Evolutionary conservation across 2,797 vertebrate genomes (phyloP), one percentile per base, ranked within the genome.

Genomic region (Amblyopsis hoosieri): DNA sequence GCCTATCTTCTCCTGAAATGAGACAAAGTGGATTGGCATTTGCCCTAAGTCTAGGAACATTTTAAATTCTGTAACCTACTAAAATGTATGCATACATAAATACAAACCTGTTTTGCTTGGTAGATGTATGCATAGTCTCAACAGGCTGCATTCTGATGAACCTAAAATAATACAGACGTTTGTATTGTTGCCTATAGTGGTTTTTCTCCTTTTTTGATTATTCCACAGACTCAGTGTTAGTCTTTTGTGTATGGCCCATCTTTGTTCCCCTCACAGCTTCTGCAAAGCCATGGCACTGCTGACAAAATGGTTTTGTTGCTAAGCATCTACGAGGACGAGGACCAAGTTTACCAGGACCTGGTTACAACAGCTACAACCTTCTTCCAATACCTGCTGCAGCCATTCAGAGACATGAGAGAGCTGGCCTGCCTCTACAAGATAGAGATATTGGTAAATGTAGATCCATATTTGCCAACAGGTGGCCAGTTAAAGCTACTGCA

Each of bases 341-440:
- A 99, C 0, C 88, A 94, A 74, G 87, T 85, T 1, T 99, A 96
- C 87, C 90, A 92, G 74, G 95, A 96, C 54, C 83, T 99, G 69
- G 94, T 96, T 75, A 93, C 94, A 15, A 81, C 88, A 60, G 95
- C 96, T 67, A 98, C 95, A 3, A 85, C 83, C 42, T 97, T 95
- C 89, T 98, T 96, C 86, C 97, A 99, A 86, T 96, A 95, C 82
- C 94, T 97, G 71, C 87, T 99, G 71, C 94, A 96, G 82, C 97
- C 97, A 0, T 97, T 99, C 71, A 93, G 97, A 81, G 95, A 97
- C 85, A 96, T 96, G 95, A 88, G 97, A 58, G 97, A 99, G 83
- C 87, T 96, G 75, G 95, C 96, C 0, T 93, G 94, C 1, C 92
- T 95, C 60, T 95, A 93, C 87, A 97, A 94, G 85, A 93, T 96